Conservation (phyloP, 2,797 vertebrate genomes). For the Trichosurus vulpecula region DNA sequence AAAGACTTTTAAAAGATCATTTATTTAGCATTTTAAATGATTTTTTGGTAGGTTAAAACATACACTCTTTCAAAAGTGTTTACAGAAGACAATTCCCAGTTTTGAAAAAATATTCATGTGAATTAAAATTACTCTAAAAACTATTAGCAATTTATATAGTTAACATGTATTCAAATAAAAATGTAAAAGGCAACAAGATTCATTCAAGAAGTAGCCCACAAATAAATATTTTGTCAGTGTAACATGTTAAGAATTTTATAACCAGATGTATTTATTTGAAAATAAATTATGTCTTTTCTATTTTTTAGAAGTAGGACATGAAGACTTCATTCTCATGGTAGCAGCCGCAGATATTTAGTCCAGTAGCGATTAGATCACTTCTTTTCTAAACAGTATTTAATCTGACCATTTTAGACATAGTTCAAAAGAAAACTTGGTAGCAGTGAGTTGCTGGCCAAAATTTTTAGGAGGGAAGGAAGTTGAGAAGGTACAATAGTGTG, state of each 20-base stretch:
- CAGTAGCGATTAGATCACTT: background rate
- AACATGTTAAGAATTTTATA: background rate
- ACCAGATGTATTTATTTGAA: background rate
- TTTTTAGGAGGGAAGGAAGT: background rate
- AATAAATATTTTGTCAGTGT: background rate
- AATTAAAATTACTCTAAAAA: background rate
- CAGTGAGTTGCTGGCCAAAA: background rate
- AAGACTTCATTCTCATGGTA: background rate
- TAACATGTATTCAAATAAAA: background rate
- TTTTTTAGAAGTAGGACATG: background rate
- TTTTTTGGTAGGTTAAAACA: background rate
- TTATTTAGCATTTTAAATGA: background rate
- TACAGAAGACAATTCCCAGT: background rate
- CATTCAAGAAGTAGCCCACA: background rate
- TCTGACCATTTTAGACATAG: background rate
- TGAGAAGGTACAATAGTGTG: background rate
- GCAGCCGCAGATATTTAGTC: background rate
- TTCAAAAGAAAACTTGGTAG: background rate
- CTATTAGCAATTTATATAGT: background rate
- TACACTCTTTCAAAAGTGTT: background rate
- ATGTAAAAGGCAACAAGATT: background rate
- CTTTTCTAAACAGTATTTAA: background rate
- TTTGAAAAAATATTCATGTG: background rate
- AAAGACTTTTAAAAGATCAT: background rate
- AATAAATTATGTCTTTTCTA: background rate